Evolutionary conservation across 2,888 invertebrate genomes (phyloP), one percentile per base, ranked within the genome.

Genomic region (Sphinx pinastri): DNA sequence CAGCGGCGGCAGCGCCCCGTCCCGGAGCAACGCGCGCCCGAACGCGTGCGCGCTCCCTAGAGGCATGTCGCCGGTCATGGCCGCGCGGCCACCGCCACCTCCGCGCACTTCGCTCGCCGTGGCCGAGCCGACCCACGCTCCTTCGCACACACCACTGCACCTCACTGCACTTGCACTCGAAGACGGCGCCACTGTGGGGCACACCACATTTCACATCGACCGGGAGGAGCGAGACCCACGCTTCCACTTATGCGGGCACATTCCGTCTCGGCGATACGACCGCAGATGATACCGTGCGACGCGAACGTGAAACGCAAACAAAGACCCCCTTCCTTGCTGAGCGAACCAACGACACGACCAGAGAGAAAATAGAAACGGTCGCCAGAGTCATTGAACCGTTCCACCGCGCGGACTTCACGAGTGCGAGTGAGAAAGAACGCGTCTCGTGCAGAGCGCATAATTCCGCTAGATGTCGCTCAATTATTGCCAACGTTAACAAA

Each of bases 301-400:
- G 87, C 92, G 91, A 92, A 93, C 91, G 93, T 89, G 89, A 92
- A 92, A 93, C 91, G 93, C 94, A 93, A 94, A 94, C 94, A 94
- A 94, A 94, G 93, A 90, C 92, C 88, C 84, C 89, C 89, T 91
- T 89, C 89, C 88, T 88, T 86, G 85, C 84, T 72, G 88, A 83
- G 87, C 86, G 88, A 89, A 83, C 86, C 89, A 88, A 92, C 92
- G 92, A 91, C 91, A 89, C 87, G 85, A 93, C 93, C 93, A 93
- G 91, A 94, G 93, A 94, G 92, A 94, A 94, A 94, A 94, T 94
- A 94, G 93, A 94, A 93, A 93, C 93, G 90, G 91, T 88, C 89
- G 88, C 87, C 88, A 91, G 84, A 93, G 94, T 94, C 94, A 94
- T 94, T 94, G 94, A 94, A 94, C 94, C 94, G 84, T 91, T 92